phyloP scores from a whole-genome alignment of 1,140 invertebrate species.

The Pseudomyrmex pallidus region DNA sequence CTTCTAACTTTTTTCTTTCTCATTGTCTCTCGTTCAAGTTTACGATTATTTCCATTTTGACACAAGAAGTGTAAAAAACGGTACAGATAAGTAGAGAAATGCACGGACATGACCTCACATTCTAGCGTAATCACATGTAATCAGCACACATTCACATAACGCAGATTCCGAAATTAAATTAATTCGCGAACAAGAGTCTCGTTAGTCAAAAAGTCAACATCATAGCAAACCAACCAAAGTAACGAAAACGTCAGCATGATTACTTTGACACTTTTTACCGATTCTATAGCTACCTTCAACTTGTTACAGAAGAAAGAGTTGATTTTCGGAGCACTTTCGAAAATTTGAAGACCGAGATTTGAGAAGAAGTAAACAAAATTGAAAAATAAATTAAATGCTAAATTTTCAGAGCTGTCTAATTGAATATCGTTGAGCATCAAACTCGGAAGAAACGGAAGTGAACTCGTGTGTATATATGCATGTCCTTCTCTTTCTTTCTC shows the following conservation, averaged over 20 bases:
- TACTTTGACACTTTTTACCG: constrained; percentile 49
- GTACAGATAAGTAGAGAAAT: too few relatives aligned
- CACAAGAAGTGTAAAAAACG: too few relatives aligned
- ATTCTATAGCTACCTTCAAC: constrained; percentile 9
- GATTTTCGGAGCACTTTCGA: constrained; percentile 4
- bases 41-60: too few relatives aligned
- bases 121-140: too few relatives aligned
- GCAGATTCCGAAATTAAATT: too few relatives aligned
- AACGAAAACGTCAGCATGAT: constrained; percentile 19
- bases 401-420: constrained; percentile 52
- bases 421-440: constrained; percentile 28
- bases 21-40: too few relatives aligned
- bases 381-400: constrained; percentile 16
- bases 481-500: neutral
- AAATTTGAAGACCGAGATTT: constrained; percentile 26
- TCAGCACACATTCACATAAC: too few relatives aligned
- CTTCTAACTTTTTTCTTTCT: too few relatives aligned
- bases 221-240: too few relatives aligned
- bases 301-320: neutral
- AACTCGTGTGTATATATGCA: neutral
- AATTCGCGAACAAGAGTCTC: too few relatives aligned
- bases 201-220: too few relatives aligned
- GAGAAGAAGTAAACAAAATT: constrained; percentile 1
- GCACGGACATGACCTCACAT: too few relatives aligned
- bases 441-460: constrained; percentile 61